phyloP scores from a whole-genome alignment of 2,888 invertebrate genomes.

The Rhamnusium bicolor region DNA sequence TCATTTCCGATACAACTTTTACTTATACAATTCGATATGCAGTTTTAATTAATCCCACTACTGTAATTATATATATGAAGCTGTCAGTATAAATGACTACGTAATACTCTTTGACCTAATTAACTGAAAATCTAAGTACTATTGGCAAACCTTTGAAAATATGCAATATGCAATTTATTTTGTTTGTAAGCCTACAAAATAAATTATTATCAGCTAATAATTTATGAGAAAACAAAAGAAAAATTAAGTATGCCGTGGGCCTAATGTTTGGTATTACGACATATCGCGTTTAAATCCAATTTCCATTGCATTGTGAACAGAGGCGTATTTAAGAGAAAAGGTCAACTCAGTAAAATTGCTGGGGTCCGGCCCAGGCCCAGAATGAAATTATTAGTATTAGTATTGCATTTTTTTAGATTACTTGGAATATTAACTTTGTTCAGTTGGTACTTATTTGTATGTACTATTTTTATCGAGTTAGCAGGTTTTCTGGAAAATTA shows the following conservation, averaged over 20 bases:
- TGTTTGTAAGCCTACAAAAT: not conserved
- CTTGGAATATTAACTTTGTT: no score
- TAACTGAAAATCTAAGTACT: not conserved
- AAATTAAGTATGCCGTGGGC: not conserved
- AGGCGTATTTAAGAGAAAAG: not conserved
- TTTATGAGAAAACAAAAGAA: not conserved
- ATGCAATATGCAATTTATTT: not conserved
- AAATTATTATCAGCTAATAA: not conserved
- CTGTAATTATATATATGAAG: conserved; percentile 1
- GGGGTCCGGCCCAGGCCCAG: no score
- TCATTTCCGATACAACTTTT: conserved; percentile 12
- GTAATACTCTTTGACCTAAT: conserved; percentile 8
- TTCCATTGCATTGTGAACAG: not conserved
- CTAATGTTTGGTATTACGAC: not conserved
- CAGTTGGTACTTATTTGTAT: no score
- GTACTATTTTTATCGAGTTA: no score
- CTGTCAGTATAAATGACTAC: conserved; percentile 5
- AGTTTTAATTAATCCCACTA: conserved; percentile 4
- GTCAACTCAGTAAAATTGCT: no score
- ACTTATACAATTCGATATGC: not conserved
- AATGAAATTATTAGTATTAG: no score
- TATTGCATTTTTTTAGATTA: no score
- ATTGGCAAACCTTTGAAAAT: not conserved
- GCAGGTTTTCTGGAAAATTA: no score
- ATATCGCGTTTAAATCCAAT: not conserved